Evolutionary conservation across 1,140 invertebrate species (phyloP).

Genomic region (Phthorimaea operculella): DNA sequence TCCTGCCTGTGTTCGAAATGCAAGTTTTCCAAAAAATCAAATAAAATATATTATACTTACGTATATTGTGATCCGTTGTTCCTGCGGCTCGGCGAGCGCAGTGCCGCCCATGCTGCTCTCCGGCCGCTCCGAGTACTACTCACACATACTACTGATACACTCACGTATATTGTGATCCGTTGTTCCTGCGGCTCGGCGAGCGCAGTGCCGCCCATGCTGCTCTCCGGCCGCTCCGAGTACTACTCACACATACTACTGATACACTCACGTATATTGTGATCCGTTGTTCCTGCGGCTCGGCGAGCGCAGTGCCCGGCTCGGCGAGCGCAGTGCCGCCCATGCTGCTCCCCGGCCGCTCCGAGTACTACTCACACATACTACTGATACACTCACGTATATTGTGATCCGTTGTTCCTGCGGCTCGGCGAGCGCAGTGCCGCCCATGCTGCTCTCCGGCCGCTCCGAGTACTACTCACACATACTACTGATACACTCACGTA

Average conservation of each 20-base stretch:
- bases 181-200: conserved; percentile 22
- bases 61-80: conserved; percentile 39
- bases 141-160: too few relatives aligned
- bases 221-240: conserved; percentile 50
- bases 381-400: conserved; percentile 53
- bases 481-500: conserved; percentile 45
- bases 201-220: conserved; percentile 41
- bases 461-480: conserved; percentile 59
- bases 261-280: conserved; percentile 49
- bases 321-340: conserved; percentile 38
- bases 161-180: conserved; percentile 44
- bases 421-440: conserved; percentile 27
- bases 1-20: too few relatives aligned
- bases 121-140: conserved; percentile 53
- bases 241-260: too few relatives aligned
- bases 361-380: conserved; percentile 59
- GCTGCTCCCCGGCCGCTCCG: conserved; percentile 40
- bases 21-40: too few relatives aligned
- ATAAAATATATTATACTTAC: too few relatives aligned
- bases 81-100: conserved; percentile 24
- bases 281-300: conserved; percentile 27
- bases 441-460: conserved; percentile 41
- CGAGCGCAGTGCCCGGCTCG: conserved; percentile 16
- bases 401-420: conserved; percentile 31
- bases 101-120: conserved; percentile 43